Conservation (phyloP, 64 coral and sea anemone genomes). For the Montipora sp. region DNA sequence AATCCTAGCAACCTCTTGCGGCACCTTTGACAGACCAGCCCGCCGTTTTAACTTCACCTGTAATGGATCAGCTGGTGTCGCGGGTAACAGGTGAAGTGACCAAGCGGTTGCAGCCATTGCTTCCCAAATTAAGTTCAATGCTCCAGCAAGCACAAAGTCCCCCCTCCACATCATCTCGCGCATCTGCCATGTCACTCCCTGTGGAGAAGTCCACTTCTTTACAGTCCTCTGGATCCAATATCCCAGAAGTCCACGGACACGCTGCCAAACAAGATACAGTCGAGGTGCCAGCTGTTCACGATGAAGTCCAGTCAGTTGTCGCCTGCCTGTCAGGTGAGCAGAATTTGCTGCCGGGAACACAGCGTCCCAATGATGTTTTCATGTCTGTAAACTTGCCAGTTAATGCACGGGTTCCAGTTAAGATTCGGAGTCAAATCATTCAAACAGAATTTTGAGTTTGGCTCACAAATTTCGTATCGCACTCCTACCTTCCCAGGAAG, state of each 20-base stretch:
- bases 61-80: neutral
- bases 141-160: neutral
- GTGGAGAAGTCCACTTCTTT: neutral
- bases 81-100: slow-evolving; percentile 6
- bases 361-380: no score
- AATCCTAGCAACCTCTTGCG: neutral
- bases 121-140: slow-evolving; percentile 5
- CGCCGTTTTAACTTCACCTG: neutral
- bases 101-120: neutral
- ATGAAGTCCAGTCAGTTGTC: no score
- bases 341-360: no score
- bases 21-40: neutral
- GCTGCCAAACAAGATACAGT: neutral
- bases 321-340: no score
- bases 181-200: neutral
- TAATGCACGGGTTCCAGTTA: no score
- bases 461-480: no score
- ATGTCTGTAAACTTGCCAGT: no score
- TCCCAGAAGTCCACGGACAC: neutral
- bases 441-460: no score
- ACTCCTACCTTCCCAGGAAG: no score
- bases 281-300: no score
- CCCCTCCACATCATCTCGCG: neutral
- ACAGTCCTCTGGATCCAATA: neutral
- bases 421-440: no score